Evolutionary conservation across 2,888 invertebrate genomes (phyloP).

Genomic region (Dicranocentrus wangi): DNA sequence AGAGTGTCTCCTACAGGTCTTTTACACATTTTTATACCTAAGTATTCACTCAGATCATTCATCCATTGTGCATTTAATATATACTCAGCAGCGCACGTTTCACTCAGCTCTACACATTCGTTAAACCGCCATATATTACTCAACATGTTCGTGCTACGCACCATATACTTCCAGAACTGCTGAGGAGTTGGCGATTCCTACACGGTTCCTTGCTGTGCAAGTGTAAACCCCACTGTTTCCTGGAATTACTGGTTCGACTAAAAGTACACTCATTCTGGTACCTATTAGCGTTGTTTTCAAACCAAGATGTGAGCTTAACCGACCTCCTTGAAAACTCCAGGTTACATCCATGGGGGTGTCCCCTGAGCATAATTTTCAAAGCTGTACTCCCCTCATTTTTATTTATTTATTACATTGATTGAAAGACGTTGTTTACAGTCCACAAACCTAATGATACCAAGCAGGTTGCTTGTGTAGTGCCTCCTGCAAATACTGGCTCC

Average conservation of each 20-base stretch:
- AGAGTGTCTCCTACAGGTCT: neutral
- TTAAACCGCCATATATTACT: slow-evolving; percentile 5
- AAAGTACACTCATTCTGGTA: slow-evolving; percentile 79
- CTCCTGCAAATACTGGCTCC: slow-evolving; percentile 66
- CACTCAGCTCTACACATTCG: slow-evolving; percentile 29
- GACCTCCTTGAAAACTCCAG: slow-evolving; percentile 70
- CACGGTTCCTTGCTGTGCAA: slow-evolving; percentile 78
- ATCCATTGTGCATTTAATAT: neutral
- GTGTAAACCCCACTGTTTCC: slow-evolving; percentile 73
- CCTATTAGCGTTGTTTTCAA: slow-evolving; percentile 78
- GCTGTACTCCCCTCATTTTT: slow-evolving; percentile 3
- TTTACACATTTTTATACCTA: neutral
- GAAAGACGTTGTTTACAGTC: neutral
- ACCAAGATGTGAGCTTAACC: slow-evolving; percentile 74
- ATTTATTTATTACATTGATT: too few relatives aligned
- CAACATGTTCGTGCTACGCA: slow-evolving; percentile 54
- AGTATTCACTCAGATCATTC: neutral
- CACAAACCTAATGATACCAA: slow-evolving; percentile 66
- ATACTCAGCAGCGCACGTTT: slow-evolving; percentile 39
- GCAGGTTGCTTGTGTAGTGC: slow-evolving; percentile 68
- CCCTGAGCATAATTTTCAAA: slow-evolving; percentile 36
- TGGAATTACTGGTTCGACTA: slow-evolving; percentile 74
- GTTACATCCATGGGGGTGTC: slow-evolving; percentile 69
- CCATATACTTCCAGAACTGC: slow-evolving; percentile 83
- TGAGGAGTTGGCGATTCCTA: slow-evolving; percentile 82